Evolutionary conservation across 2,888 invertebrate species (phyloP).

Genomic region (Danaus chrysippus): DNA sequence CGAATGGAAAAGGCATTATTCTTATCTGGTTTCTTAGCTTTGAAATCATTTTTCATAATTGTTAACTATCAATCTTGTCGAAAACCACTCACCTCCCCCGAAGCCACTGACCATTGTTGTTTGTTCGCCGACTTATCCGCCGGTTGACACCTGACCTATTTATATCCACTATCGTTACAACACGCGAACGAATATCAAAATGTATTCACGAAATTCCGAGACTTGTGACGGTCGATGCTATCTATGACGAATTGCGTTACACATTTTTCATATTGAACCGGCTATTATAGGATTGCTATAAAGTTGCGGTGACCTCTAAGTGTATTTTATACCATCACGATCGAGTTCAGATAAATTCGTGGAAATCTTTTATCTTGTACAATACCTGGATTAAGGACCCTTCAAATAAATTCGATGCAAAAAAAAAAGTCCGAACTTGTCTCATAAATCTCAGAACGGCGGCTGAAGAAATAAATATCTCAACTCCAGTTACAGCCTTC

Average conservation of each 20-base stretch:
- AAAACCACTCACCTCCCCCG: constrained; percentile 68
- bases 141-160: constrained; percentile 25
- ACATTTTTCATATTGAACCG: constrained; percentile 6
- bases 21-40: constrained; percentile 23
- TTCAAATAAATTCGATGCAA: constrained; percentile 58
- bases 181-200: constrained; percentile 51
- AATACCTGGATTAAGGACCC: constrained; percentile 58
- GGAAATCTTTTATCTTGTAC: constrained; percentile 35
- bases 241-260: constrained; percentile 23
- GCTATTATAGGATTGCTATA: neutral
- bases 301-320: neutral
- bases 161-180: constrained; percentile 54
- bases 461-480: constrained; percentile 62
- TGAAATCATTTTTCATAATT: constrained; percentile 74
- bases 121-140: constrained; percentile 64
- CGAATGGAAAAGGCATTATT: neutral
- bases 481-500: constrained; percentile 67
- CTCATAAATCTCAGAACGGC: constrained; percentile 60
- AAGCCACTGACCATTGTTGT: constrained; percentile 58
- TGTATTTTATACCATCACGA: neutral
- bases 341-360: constrained; percentile 15
- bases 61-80: constrained; percentile 71
- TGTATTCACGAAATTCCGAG: constrained; percentile 36
- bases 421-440: constrained; percentile 43
- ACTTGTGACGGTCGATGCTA: constrained; percentile 20